A percentile compares a stretch with the other conserved stretches of the same genome.
Conservation (phyloP, 2,888 invertebrate species). For the Sabellastarte sp. region DNA sequence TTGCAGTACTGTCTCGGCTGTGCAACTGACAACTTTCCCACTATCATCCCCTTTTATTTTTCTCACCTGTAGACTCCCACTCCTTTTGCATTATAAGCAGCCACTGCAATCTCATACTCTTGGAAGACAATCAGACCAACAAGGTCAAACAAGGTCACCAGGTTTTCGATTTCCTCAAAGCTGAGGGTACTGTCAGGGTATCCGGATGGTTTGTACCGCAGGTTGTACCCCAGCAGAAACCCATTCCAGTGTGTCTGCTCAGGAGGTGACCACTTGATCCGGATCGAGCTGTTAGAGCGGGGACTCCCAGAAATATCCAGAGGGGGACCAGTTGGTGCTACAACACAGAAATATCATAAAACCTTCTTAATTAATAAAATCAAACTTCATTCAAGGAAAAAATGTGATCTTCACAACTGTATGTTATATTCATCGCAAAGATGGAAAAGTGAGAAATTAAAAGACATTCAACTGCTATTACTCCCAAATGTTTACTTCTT, state of each 20-base stretch:
- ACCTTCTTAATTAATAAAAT: too few species aligned
- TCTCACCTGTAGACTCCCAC: constrained; percentile 88
- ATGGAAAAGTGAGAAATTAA: too few species aligned
- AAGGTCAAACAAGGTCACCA: constrained; percentile 70
- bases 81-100: constrained; percentile 95
- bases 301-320: constrained; percentile 92
- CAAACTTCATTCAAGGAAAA: too few species aligned
- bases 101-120: constrained; percentile 91
- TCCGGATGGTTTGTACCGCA: constrained; percentile 86
- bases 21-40: too few species aligned
- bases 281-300: constrained; percentile 89
- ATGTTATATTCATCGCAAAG: too few species aligned
- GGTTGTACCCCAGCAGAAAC: constrained; percentile 87
- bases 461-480: too few species aligned
- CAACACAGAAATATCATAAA: too few species aligned
- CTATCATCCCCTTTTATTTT: too few species aligned
- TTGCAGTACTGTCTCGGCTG: too few species aligned
- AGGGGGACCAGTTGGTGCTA: constrained; percentile 95
- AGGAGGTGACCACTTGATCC: constrained; percentile 94
- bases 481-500: too few species aligned
- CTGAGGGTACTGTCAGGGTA: constrained; percentile 66
- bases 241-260: constrained; percentile 93
- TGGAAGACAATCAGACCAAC: constrained; percentile 96
- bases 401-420: too few species aligned
- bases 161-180: constrained; percentile 70